Evolutionary conservation across 1,140 invertebrate species (phyloP).

Genomic region (Chironomus striatipennis): DNA sequence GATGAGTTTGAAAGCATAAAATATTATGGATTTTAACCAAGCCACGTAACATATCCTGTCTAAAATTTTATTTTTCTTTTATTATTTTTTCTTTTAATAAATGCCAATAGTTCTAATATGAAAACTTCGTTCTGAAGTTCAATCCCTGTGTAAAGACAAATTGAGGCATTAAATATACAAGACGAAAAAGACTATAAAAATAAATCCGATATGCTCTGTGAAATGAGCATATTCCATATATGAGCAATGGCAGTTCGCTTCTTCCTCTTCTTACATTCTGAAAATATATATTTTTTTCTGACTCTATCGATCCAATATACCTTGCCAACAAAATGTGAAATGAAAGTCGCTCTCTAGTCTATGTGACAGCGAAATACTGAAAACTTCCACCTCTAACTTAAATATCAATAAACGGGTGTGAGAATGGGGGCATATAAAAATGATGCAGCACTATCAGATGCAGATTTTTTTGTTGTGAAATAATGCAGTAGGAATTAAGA

Average conservation of each 20-base stretch:
- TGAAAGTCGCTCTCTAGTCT: neutral
- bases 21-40: no score
- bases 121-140: no score
- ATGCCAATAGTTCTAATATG: no score
- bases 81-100: no score
- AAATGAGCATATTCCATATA: constrained; percentile 1
- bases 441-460: neutral
- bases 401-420: neutral
- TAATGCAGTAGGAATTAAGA: no score
- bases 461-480: no score
- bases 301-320: constrained; percentile 17
- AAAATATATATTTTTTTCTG: neutral
- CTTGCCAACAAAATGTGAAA: constrained; percentile 10
- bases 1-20: no score
- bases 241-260: neutral
- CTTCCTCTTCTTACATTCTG: neutral
- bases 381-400: no score
- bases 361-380: neutral
- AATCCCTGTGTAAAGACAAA: no score
- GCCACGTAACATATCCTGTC: no score
- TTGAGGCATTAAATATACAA: no score
- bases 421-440: neutral
- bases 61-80: no score
- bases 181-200: neutral
- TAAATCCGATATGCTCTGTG: constrained; percentile 3